Evolutionary conservation across 2,888 invertebrate genomes (phyloP), one percentile per base, ranked within the genome.

Genomic region (Cartodere bifasciata): DNA sequence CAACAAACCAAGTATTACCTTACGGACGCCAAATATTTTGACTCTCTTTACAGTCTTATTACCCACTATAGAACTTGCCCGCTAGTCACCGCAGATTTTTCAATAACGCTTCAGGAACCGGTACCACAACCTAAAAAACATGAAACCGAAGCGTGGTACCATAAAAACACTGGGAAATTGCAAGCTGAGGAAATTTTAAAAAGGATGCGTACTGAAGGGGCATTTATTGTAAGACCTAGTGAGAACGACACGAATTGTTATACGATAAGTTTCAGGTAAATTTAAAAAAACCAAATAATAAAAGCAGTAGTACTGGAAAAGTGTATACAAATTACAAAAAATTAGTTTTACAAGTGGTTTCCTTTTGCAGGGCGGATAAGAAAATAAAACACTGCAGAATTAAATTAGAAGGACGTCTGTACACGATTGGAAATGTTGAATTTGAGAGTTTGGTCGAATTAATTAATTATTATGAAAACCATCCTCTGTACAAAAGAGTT

Each of bases 351-450:
- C n/a, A n/a, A n/a, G n/a, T 42, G 36, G 38, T 42, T 42, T 41
- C 33, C 39, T 40, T 31, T 60, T 65, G 28, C 55, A 88, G 91
- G 51, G 84, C 86, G 2, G 90, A 90, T 47, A 84, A 80, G 30
- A 86, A 90, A 59, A 92, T 95, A 40, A 97, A 97, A 58, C 97
- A 98, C 57, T 98, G 95, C 58, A 75, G 92, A 28, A 86, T 98
- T 38, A 86, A 87, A 59, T 71, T 85, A 28, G 94, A 95, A 52
- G 94, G 92, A 1, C 71, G 92, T 0, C 60, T 92, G 9, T 95
- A 86, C 58, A 80, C 82, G 0, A 87, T 94, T 38, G 91, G 95
- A 16, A 80, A 80, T 1, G 82, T 85, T 16, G 83, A 86, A 52
- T 98, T 97, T 63, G 97, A 97, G 62, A 92, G 86, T 50, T 65